Evolutionary conservation across 2,113 vertebrate species (phyloP).

Genomic region (Larimichthys crocea): DNA sequence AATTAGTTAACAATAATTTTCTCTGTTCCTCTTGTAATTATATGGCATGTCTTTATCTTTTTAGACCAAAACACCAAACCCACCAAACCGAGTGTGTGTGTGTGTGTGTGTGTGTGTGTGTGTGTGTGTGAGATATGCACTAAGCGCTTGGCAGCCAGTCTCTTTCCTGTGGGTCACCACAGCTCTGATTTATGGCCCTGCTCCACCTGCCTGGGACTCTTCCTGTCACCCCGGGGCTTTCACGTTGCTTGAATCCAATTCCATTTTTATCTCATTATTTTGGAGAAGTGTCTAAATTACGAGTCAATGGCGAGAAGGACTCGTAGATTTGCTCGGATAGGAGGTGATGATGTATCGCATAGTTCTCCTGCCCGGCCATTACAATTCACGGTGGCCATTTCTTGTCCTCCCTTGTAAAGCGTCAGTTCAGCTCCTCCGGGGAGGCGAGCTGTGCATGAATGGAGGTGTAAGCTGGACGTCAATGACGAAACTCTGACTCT

Average conservation of each 20-base stretch:
- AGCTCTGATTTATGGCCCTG: conserved; percentile 62
- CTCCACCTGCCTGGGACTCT: conserved; percentile 35
- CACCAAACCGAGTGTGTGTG: neutral
- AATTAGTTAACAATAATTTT: neutral
- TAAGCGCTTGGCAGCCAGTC: conserved; percentile 28
- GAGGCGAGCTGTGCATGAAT: conserved; percentile 32
- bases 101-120: neutral
- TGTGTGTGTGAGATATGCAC: neutral
- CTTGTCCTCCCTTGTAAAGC: conserved; percentile 43
- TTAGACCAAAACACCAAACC: neutral
- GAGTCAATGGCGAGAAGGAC: conserved; percentile 14
- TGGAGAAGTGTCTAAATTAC: conserved; percentile 35
- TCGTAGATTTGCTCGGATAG: conserved; percentile 31
- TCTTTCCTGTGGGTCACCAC: conserved; percentile 48
- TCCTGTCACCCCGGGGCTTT: conserved; percentile 38
- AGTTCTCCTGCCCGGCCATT: neutral
- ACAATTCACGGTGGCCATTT: conserved; percentile 1
- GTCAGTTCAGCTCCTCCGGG: conserved; percentile 52
- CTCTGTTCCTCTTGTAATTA: neutral
- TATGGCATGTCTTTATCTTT: neutral
- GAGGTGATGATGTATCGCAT: conserved; percentile 38
- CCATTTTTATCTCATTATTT: conserved; percentile 49
- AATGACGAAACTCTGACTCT: conserved; percentile 25
- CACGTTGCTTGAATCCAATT: conserved; percentile 32
- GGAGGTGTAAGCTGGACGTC: conserved; percentile 12